Conservation (phyloP, 2,888 invertebrate genomes). For the Thalpophila matura region DNA sequence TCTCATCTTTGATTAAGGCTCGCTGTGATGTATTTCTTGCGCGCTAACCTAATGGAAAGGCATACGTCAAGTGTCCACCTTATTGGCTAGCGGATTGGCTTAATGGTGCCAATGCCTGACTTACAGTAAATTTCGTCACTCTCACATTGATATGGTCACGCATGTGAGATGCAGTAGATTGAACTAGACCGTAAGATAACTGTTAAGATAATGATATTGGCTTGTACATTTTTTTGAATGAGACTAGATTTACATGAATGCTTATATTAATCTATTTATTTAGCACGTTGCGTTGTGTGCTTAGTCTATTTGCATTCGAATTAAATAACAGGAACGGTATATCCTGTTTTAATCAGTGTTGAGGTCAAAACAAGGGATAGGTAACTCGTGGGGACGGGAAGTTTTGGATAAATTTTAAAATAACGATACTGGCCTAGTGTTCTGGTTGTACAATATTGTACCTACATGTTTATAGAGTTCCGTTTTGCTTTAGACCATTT, state of each 20-base stretch:
- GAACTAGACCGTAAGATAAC: constrained; percentile 49
- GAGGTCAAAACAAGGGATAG: constrained; percentile 51
- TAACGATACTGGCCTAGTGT: constrained; percentile 29
- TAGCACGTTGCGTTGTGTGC: constrained; percentile 66
- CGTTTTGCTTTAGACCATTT: constrained; percentile 1
- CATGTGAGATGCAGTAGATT: constrained; percentile 44
- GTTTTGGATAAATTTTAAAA: constrained; percentile 35
- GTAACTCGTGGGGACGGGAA: constrained; percentile 16
- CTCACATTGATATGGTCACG: constrained; percentile 61
- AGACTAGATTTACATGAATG: constrained; percentile 55
- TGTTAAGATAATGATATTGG: constrained; percentile 46
- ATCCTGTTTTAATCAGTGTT: constrained; percentile 63
- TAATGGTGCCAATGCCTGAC: constrained; percentile 82
- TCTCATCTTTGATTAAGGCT: constrained; percentile 88
- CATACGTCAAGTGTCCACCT: constrained; percentile 90
- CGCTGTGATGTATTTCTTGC: constrained; percentile 89
- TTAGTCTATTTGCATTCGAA: constrained; percentile 77
- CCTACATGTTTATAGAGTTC: constrained; percentile 27
- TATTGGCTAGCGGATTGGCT: constrained; percentile 87
- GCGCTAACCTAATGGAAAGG: constrained; percentile 88
- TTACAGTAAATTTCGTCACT: constrained; percentile 80
- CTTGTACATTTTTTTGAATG: constrained; percentile 50
- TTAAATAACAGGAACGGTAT: constrained; percentile 69
- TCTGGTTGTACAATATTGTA: no score
- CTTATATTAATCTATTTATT: constrained; percentile 66